Conservation (phyloP, 2,797 vertebrate genomes). For the Lophura swinhoii region DNA sequence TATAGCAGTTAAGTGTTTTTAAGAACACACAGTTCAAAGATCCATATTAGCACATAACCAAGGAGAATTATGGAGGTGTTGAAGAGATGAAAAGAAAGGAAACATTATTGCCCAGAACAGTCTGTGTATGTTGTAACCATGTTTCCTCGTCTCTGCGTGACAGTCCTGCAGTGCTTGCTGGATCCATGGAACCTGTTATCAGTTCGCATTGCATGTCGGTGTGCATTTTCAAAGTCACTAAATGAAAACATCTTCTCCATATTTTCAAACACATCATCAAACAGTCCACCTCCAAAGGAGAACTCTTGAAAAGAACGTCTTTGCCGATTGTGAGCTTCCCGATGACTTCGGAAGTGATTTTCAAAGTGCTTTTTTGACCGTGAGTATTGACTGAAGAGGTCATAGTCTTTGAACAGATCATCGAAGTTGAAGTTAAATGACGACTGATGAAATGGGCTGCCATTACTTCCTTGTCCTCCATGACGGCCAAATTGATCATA, state of each 20-base stretch:
- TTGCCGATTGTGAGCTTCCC: slow-evolving; percentile 83
- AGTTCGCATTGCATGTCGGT: slow-evolving; percentile 81
- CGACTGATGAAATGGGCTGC: slow-evolving; percentile 85
- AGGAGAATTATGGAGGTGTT: neutral
- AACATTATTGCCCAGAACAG: slow-evolving; percentile 85
- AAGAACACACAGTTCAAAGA: slow-evolving; percentile 60
- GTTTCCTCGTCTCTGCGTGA: slow-evolving; percentile 94
- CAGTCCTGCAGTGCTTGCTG: slow-evolving; percentile 94
- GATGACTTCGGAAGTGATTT: slow-evolving; percentile 86
- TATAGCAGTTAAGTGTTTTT: slow-evolving; percentile 63
- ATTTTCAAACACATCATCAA: slow-evolving; percentile 92
- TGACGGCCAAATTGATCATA: slow-evolving; percentile 90
- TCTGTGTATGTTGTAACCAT: slow-evolving; percentile 98
- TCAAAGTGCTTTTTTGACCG: slow-evolving; percentile 91
- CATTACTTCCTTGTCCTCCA: slow-evolving; percentile 71
- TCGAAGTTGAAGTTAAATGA: slow-evolving; percentile 95
- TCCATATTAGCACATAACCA: slow-evolving; percentile 55
- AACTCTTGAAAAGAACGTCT: slow-evolving; percentile 84
- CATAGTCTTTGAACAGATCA: slow-evolving; percentile 93
- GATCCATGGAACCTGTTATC: slow-evolving; percentile 87
- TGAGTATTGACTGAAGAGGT: slow-evolving; percentile 87
- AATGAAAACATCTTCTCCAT: slow-evolving; percentile 97
- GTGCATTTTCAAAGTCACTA: slow-evolving; percentile 80
- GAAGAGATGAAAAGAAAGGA: neutral
- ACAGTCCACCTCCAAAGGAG: slow-evolving; percentile 84